phyloP scores from a whole-genome alignment of 1,140 invertebrate species.

The Brachionus paranguensis region DNA sequence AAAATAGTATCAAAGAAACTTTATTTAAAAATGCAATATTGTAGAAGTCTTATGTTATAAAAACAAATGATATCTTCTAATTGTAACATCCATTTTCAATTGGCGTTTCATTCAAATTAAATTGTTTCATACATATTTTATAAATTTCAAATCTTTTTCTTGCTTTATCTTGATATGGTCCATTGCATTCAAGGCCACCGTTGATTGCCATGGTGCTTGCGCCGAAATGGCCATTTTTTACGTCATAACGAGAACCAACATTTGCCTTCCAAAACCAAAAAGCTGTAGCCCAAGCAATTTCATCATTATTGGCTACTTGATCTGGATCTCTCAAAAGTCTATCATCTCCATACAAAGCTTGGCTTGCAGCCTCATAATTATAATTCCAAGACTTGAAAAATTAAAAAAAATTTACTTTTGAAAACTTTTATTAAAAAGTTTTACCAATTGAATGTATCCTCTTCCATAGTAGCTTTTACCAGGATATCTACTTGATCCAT shows the following conservation, averaged over 20 bases:
- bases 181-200: slow-evolving; percentile 26
- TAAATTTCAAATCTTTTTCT: slow-evolving; percentile 35
- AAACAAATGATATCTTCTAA: neutral
- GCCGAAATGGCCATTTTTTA: slow-evolving; percentile 35
- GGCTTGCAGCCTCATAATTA: slow-evolving; percentile 29
- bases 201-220: slow-evolving; percentile 35
- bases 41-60: neutral
- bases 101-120: neutral
- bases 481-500: neutral
- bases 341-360: slow-evolving; percentile 39
- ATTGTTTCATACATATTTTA: neutral
- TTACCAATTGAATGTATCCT: slow-evolving; percentile 38
- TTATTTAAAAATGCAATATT: neutral
- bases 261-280: slow-evolving; percentile 43
- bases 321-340: slow-evolving; percentile 41
- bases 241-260: slow-evolving; percentile 30
- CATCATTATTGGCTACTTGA: slow-evolving; percentile 41
- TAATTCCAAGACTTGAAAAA: neutral
- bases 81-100: slow-evolving; percentile 33
- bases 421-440: neutral
- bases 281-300: slow-evolving; percentile 41
- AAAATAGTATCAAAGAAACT: neutral
- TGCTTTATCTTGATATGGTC: slow-evolving; percentile 26
- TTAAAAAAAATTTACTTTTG: neutral
- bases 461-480: slow-evolving; percentile 37